Base-by-base conservation (phyloP, 2,888 invertebrate genomes). In the Temnothorax ravouxi region DNA sequence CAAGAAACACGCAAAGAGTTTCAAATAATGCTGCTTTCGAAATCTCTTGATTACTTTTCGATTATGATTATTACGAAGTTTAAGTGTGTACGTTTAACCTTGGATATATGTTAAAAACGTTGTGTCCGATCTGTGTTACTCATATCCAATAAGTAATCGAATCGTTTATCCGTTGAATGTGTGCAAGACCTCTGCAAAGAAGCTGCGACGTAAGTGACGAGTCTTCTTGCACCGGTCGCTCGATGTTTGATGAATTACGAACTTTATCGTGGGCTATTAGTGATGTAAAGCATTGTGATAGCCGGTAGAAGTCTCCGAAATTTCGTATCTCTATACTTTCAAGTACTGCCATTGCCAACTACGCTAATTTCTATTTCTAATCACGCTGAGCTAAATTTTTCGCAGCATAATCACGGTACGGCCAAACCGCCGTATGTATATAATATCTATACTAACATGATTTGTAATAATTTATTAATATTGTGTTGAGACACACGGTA, bases 121-220 rank as follows among this genome's bases (percentile, higher is more conserved):
- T 64, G 56, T 80, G 76, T 85, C 79, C 59, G 74, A 88, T 81
- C 64, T 87, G 75, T 87, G 86, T 84, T 81, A 88, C 62, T 75
- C 79, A 62, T 85, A 85, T 77, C 71, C 81, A 54, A 21, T 79
- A 83, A 54, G 69, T 85, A 85, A 2, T 88, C 72, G 81, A 83
- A 88, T 74, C 85, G 67, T 89, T 81, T 83, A 76, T 89, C 89
- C 77, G 83, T 89, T 85, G 71, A 89, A 83, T 88, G 81, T 88
- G 77, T 86, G 77, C 84, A 54, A 69, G 69, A 88, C 83, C 84
- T 79, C 75, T 86, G 77, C 86, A 76, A 84, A 72, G 21, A 82
- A 84, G 71, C 64, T 62, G 67, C 62, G n/a, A n/a, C 41, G 4
- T 34, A 34, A 34, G 34, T 29, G 29, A 62, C 29, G 50, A 81